Percentiles rank a stretch among this genome's conserved stretches.
phyloP scores from a whole-genome alignment of 2,113 vertebrate species.

The Hyla sarda region DNA sequence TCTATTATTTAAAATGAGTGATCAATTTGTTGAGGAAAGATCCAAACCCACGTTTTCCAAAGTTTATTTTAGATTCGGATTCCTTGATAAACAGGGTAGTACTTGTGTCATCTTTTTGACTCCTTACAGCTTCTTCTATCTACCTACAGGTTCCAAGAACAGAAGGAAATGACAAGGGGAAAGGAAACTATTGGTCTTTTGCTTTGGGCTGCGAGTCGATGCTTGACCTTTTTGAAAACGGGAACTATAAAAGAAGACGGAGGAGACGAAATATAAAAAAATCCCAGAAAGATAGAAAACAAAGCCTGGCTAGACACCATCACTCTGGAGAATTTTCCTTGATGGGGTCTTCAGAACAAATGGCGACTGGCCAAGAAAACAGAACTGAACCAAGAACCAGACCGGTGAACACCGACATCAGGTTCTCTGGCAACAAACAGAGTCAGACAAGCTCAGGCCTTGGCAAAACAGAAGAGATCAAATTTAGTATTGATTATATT shows the following conservation, averaged over 20 bases:
- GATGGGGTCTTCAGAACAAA: constrained; percentile 22
- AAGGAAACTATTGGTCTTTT: constrained; percentile 98
- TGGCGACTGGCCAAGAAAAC: constrained; percentile 64
- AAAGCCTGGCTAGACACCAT: constrained; percentile 28
- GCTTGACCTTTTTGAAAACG: constrained; percentile 96
- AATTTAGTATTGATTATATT: constrained; percentile 98
- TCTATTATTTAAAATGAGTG: too few species aligned
- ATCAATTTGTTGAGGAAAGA: too few species aligned
- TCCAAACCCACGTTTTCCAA: not conserved
- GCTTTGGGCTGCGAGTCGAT: constrained; percentile 94
- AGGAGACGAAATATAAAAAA: constrained; percentile 84
- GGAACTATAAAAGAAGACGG: constrained; percentile 89
- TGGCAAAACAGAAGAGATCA: constrained; percentile 87
- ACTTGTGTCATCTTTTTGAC: not conserved
- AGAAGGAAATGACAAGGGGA: constrained; percentile 94
- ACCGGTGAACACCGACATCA: constrained; percentile 68
- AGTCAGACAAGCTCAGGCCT: constrained; percentile 66
- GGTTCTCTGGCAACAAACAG: constrained; percentile 72
- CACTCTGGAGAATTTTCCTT: constrained; percentile 41
- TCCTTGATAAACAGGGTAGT: not conserved
- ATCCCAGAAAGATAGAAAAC: constrained; percentile 73
- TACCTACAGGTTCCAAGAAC: constrained; percentile 87
- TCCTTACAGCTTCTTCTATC: constrained; percentile 36
- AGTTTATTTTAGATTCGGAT: not conserved
- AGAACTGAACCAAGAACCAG: constrained; percentile 54